Conservation (phyloP, 1,140 invertebrate genomes). For the Steinernema khuongi region DNA sequence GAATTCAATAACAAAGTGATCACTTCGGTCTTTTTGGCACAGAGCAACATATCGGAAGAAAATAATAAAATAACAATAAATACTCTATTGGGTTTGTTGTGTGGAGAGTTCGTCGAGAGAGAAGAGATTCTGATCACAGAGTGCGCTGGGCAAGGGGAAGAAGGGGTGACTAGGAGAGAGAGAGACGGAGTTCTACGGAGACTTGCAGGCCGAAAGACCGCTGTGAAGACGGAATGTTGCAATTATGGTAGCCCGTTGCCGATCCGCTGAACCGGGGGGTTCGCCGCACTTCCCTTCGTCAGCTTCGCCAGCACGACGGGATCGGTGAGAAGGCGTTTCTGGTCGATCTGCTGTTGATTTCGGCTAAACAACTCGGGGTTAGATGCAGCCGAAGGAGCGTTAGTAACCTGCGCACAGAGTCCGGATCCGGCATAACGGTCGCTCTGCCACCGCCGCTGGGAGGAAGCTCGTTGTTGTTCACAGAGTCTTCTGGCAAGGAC, state of each 20-base stretch:
- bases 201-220: neutral
- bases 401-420: conserved; percentile 1
- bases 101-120: neutral
- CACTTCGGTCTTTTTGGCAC: neutral
- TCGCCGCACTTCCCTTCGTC: neutral
- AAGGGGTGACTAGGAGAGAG: too few relatives aligned
- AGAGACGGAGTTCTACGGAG: neutral
- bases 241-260: neutral
- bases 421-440: neutral
- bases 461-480: conserved; percentile 10
- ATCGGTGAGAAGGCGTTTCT: neutral
- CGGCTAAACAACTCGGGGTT: neutral
- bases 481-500: neutral
- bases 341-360: neutral
- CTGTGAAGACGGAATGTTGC: conserved; percentile 12
- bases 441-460: conserved; percentile 7
- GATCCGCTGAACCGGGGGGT: neutral
- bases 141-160: too few relatives aligned
- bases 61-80: neutral
- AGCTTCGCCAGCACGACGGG: neutral
- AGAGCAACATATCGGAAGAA: neutral
- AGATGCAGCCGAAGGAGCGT: neutral
- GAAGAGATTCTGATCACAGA: conserved; percentile 1
- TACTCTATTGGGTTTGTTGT: neutral
- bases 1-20: conserved; percentile 5